These are phyloP conservation scores for Coturnix japonica DNA, from an alignment of 2,113 vertebrate species.

Conservation along the genomic window DNA sequence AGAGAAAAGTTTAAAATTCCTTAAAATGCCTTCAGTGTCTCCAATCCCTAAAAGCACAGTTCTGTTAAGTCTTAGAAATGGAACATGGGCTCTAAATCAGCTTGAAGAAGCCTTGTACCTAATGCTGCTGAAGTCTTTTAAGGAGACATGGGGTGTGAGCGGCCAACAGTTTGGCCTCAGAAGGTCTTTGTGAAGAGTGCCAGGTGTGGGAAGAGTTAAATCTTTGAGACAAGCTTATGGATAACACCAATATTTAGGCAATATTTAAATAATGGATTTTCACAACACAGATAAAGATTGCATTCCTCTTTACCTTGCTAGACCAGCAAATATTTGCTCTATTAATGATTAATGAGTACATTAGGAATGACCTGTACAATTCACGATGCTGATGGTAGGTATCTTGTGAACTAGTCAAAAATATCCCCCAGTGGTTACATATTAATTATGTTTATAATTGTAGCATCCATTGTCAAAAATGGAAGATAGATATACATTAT, in stretches of 20 bases:
- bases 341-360: not conserved
- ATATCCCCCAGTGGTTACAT: not conserved
- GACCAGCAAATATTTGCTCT: not conserved
- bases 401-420: not conserved
- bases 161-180: not conserved
- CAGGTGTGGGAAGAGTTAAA: not conserved
- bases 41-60: not conserved
- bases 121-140: not conserved
- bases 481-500: accelerated
- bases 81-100: not conserved
- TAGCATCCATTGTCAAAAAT: not conserved
- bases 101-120: not conserved
- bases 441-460: not conserved
- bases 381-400: not conserved
- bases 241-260: not conserved
- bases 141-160: not conserved
- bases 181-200: not conserved
- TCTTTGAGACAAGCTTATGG: not conserved
- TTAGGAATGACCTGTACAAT: not conserved
- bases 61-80: not conserved
- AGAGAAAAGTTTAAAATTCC: not conserved
- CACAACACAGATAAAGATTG: not conserved
- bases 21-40: not conserved
- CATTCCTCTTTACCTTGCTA: not conserved
- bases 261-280: not conserved